Base-by-base conservation (phyloP, 2,113 vertebrate genomes). In the Eclectus roratus region DNA sequence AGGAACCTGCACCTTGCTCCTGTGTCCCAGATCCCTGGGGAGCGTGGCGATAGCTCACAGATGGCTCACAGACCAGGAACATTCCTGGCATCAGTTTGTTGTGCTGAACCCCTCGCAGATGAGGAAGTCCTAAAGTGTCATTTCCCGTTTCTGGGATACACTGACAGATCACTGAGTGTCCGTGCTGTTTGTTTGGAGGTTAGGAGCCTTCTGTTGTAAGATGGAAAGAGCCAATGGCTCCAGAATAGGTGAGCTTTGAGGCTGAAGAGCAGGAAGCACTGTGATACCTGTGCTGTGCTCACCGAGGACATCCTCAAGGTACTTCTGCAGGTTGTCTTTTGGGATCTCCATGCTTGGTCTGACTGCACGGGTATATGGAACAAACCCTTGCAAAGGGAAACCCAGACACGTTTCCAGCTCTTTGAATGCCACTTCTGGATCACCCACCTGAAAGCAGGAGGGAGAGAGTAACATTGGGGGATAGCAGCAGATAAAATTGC, bases 351-450 rank as follows among this genome's bases (percentile, higher is more conserved):
- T 94, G 24, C 41, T 55, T 13, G 88, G 88, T 80, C 97, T 98
- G 74, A 98, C 95, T 44, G 97, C 69, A 10, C 43, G 2, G 21
- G 97, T 97, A 10, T 97, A 95, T 25, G 97, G 97, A 86, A 98
- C 63, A 81, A 80, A 94, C 2, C 71, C 84, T 79, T 12, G 80
- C 91, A 98, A 83, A 7, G 98, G 91, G 89, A 98, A 98, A 33
- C 98, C 97, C 94, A 98, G 93, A 18, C 53, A 87, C 18, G 60
- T 39, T 96, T 98, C 98, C 89, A 99, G 87, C 50, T 98, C 98
- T 82, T 96, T 93, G 63, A 99, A n/a, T 10, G 98, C 98, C 56
- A n/a, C 84, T 73, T 80, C 94, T 31, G 94, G 94, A 52, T 98
- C 97, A 52, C 74, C 10, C 0, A 98, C 98, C 98, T 99, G 85